Percentiles rank a stretch among this genome's conserved stretches.
Evolutionary conservation across 2,113 vertebrate genomes (phyloP).

Genomic region (Megaleporinus macrocephalus): DNA sequence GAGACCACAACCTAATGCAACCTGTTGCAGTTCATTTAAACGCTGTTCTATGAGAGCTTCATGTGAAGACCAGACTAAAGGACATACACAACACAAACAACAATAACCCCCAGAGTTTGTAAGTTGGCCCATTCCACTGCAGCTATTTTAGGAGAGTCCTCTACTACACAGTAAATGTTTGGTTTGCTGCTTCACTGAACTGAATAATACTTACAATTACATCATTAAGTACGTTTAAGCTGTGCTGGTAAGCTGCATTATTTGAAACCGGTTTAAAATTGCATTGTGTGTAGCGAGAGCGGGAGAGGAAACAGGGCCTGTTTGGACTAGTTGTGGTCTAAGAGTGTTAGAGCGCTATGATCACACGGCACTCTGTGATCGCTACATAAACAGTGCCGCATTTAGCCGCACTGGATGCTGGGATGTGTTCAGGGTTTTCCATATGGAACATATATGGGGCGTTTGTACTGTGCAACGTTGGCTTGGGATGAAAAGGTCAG

Average conservation of each 20-base stretch:
- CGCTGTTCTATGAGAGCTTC: not conserved
- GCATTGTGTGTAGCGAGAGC: not conserved
- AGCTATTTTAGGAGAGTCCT: conserved; percentile 22
- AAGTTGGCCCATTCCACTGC: conserved; percentile 4
- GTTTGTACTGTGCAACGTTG: not conserved
- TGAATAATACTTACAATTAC: conserved; percentile 36
- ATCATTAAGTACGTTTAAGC: conserved; percentile 31
- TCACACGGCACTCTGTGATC: not conserved
- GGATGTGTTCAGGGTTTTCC: not conserved
- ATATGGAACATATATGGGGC: not conserved
- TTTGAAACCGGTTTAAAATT: not conserved
- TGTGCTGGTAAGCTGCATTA: not conserved
- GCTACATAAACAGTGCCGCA: conserved; percentile 18
- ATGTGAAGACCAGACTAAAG: not conserved
- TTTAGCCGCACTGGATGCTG: conserved; percentile 1
- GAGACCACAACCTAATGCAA: not conserved
- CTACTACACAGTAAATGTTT: conserved; percentile 15
- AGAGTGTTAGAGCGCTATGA: conserved; percentile 1
- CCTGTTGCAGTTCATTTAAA: not conserved
- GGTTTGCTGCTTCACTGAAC: conserved; percentile 39
- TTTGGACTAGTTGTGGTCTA: not conserved
- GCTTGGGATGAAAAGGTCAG: not conserved
- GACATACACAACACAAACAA: not conserved
- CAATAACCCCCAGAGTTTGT: not conserved
- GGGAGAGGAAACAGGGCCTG: not conserved